Evolutionary conservation across 2,797 vertebrate genomes (phyloP).

Genomic region (Argentina silus): DNA sequence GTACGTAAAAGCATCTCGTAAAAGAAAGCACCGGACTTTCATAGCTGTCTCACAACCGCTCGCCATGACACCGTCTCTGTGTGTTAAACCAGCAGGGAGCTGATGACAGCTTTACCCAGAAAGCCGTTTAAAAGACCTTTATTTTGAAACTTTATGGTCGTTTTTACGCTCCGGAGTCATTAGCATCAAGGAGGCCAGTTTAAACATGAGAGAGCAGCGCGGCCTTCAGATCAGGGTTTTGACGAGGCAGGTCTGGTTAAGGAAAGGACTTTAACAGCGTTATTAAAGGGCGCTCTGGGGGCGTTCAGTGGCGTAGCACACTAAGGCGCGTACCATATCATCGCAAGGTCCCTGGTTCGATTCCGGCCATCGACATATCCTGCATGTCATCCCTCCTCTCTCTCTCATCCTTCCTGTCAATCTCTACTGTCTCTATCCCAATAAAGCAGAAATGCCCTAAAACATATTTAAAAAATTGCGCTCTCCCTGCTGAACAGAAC

Average conservation of each 20-base stretch:
- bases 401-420: too few species aligned
- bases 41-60: conserved; percentile 20
- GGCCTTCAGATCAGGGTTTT: conserved; percentile 38
- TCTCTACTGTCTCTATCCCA: too few species aligned
- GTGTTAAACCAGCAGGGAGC: conserved; percentile 32
- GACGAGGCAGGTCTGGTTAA: conserved; percentile 32
- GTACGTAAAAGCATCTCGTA: conserved; percentile 1
- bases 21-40: conserved; percentile 8
- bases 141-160: conserved; percentile 45
- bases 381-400: too few species aligned
- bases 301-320: too few species aligned
- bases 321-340: too few species aligned
- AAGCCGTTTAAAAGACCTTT: conserved; percentile 33
- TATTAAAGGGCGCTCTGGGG: too few species aligned
- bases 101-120: conserved; percentile 29
- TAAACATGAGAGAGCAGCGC: conserved; percentile 18
- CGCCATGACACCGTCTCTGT: not conserved
- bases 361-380: too few species aligned
- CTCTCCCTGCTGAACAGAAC: conserved; percentile 29
- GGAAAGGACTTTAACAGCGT: conserved; percentile 38
- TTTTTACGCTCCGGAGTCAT: conserved; percentile 26
- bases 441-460: too few species aligned
- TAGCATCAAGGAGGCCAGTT: conserved; percentile 24
- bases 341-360: too few species aligned
- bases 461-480: too few species aligned